Conservation (phyloP, 1,140 invertebrate genomes). For the Triops longicaudatus region DNA sequence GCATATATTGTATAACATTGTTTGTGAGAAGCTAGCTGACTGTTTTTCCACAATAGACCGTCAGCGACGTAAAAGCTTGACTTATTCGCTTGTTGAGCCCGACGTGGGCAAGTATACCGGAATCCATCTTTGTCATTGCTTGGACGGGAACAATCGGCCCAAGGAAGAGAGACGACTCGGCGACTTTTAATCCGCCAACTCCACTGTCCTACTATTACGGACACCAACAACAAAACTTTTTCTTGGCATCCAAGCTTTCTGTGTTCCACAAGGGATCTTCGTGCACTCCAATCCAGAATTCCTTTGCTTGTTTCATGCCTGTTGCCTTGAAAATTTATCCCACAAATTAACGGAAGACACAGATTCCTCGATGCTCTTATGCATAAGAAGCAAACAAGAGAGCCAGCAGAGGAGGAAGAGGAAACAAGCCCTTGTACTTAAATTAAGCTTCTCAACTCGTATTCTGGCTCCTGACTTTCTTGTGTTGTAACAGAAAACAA, state of each 20-base stretch:
- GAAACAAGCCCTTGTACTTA: constrained; percentile 5
- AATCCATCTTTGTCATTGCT: constrained; percentile 10
- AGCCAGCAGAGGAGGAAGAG: background rate
- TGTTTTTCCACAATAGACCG: background rate
- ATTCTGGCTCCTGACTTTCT: background rate
- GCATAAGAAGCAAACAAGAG: background rate
- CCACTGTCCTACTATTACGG: background rate
- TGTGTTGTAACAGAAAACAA: background rate
- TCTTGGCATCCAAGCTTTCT: background rate
- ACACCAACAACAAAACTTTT: background rate
- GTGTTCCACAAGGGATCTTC: background rate
- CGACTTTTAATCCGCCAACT: background rate
- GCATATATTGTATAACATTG: background rate
- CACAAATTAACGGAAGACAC: constrained; percentile 7
- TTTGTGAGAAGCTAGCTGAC: background rate
- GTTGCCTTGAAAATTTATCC: background rate
- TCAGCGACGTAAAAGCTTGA: background rate
- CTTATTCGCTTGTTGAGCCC: background rate
- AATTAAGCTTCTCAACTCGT: background rate
- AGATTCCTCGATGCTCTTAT: constrained; percentile 2
- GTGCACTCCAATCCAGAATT: background rate
- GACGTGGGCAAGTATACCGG: background rate
- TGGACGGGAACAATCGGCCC: background rate
- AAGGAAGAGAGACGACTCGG: background rate
- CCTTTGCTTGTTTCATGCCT: background rate